These are phyloP conservation scores for Pheosia gnoma DNA, from an alignment of 2,888 invertebrate genomes.

Conservation along the genomic window DNA sequence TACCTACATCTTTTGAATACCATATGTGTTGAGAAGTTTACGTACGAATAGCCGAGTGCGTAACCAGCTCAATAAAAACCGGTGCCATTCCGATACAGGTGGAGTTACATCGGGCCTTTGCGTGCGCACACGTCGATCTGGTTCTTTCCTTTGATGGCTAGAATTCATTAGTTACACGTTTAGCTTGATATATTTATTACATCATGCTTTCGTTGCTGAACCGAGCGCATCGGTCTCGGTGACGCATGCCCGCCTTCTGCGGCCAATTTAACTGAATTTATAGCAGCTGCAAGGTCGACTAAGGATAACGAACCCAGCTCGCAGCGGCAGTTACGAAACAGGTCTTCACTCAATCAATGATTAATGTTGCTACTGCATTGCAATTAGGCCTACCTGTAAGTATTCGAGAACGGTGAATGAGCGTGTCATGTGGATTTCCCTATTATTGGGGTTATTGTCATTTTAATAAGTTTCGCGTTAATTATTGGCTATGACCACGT, in stretches of 20 bases:
- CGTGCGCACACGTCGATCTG: slow-evolving; percentile 57
- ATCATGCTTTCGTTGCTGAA: slow-evolving; percentile 58
- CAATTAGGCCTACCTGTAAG: slow-evolving; percentile 28
- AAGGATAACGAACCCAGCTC: slow-evolving; percentile 75
- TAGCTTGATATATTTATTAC: slow-evolving; percentile 45
- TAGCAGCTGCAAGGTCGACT: slow-evolving; percentile 77
- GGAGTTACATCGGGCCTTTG: slow-evolving; percentile 57
- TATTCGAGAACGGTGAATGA: slow-evolving; percentile 12
- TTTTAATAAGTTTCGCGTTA: slow-evolving; percentile 37
- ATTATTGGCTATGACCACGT: slow-evolving; percentile 50
- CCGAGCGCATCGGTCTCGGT: slow-evolving; percentile 70
- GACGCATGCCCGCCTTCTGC: slow-evolving; percentile 72
- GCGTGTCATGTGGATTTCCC: slow-evolving; percentile 20
- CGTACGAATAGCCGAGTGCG: slow-evolving; percentile 19
- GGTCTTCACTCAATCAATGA: slow-evolving; percentile 46
- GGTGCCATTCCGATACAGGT: slow-evolving; percentile 63
- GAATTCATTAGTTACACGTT: slow-evolving; percentile 47
- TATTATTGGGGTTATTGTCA: slow-evolving; percentile 14
- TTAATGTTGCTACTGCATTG: slow-evolving; percentile 38
- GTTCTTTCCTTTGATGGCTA: slow-evolving; percentile 56
- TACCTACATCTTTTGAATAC: slow-evolving; percentile 25
- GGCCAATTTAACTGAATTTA: slow-evolving; percentile 77
- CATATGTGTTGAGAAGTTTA: slow-evolving; percentile 16
- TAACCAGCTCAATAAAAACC: slow-evolving; percentile 63
- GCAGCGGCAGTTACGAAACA: slow-evolving; percentile 57